A percentile compares a stretch with the other conserved stretches of the same genome.
These are phyloP conservation scores for Xenus cinereus DNA, from an alignment of 2,113 vertebrate genomes.

Conservation along the genomic window DNA sequence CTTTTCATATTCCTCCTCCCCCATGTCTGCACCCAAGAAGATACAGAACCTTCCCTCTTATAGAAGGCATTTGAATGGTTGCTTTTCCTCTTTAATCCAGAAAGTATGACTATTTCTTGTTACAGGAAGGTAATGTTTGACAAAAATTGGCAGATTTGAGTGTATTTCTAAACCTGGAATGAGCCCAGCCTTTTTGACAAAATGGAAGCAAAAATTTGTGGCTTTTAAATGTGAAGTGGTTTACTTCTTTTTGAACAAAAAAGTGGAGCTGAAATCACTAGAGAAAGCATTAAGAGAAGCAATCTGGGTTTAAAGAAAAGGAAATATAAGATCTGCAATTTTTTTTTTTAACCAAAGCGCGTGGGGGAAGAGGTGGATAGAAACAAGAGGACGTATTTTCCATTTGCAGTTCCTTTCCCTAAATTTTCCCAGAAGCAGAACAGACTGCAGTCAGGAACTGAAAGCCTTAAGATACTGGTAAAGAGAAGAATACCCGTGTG, in stretches of 20 bases:
- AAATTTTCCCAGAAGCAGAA: constrained; percentile 52
- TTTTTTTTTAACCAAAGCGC: background rate
- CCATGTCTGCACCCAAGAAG: constrained; percentile 22
- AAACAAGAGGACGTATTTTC: constrained; percentile 41
- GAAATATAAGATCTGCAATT: background rate
- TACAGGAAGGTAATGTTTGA: constrained; percentile 64
- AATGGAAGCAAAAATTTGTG: constrained; percentile 64
- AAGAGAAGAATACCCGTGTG: constrained; percentile 4
- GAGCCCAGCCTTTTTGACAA: constrained; percentile 57
- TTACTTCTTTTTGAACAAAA: constrained; percentile 52
- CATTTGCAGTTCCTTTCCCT: constrained; percentile 44
- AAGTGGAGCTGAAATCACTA: constrained; percentile 35
- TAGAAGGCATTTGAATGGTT: constrained; percentile 35
- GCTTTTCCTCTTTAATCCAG: background rate
- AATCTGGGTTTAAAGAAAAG: constrained; percentile 22
- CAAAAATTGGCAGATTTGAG: constrained; percentile 66
- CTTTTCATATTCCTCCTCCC: constrained; percentile 12
- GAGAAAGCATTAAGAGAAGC: constrained; percentile 54
- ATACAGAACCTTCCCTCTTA: constrained; percentile 16
- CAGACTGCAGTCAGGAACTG: constrained; percentile 6
- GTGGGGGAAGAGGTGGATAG: background rate
- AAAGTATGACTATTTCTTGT: constrained; percentile 54
- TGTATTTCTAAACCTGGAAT: constrained; percentile 67
- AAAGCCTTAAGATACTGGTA: constrained; percentile 35
- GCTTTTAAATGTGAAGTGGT: constrained; percentile 62